Percentiles rank a stretch among this genome's conserved stretches.
These are phyloP conservation scores for Solenodon paradoxus DNA, from an alignment of 2,113 vertebrate species.

Conservation along the genomic window DNA sequence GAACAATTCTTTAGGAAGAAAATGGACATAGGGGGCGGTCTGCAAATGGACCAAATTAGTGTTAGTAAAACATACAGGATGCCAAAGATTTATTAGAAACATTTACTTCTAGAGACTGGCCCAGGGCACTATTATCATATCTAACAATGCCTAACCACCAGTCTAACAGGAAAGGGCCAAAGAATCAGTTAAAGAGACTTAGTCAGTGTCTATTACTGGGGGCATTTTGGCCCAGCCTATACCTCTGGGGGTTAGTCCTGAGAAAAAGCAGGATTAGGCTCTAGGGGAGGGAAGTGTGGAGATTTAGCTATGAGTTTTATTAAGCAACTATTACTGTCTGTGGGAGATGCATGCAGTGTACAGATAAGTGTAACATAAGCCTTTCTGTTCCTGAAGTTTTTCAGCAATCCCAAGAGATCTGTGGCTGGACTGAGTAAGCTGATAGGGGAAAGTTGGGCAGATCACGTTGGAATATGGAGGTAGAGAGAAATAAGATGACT, in stretches of 20 bases:
- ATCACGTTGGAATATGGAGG: neutral
- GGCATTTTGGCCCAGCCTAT: neutral
- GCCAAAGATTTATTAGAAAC: neutral
- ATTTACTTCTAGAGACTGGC: neutral
- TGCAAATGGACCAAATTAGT: neutral
- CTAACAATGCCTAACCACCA: neutral
- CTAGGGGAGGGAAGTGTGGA: neutral
- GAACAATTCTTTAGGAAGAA: conserved; percentile 11
- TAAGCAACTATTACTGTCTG: neutral
- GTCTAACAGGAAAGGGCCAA: neutral
- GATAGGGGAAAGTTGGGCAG: neutral
- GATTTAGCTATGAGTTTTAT: neutral
- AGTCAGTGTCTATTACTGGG: neutral
- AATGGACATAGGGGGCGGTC: neutral
- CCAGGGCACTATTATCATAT: neutral
- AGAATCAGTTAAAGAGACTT: neutral
- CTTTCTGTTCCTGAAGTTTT: neutral
- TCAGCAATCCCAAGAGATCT: neutral
- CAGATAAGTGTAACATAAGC: neutral
- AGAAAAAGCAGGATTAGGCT: neutral
- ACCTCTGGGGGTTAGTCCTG: neutral
- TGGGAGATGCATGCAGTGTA: neutral
- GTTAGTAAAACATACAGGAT: neutral
- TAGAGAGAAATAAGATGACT: neutral
- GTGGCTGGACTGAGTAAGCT: neutral